Evolutionary conservation across 2,888 invertebrate genomes (phyloP).

Genomic region (Empis stercorea): DNA sequence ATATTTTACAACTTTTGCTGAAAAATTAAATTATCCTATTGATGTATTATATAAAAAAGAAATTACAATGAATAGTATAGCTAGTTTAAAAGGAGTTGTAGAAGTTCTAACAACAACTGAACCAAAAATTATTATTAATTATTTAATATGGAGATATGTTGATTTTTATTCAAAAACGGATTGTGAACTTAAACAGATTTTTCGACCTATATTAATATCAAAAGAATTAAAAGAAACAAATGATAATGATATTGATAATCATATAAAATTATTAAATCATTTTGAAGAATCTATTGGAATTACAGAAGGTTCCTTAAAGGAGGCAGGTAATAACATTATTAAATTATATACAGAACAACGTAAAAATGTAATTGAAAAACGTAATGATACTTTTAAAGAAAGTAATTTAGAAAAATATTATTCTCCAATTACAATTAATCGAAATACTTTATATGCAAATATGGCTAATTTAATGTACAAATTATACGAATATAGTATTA

Average conservation of each 20-base stretch:
- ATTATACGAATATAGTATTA: too few relatives aligned
- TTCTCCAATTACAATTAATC: constrained; percentile 6
- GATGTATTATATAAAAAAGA: too few relatives aligned
- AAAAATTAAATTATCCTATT: too few relatives aligned
- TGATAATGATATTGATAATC: neutral
- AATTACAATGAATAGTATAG: too few relatives aligned
- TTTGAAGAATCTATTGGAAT: neutral
- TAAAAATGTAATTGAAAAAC: too few relatives aligned
- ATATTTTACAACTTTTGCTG: too few relatives aligned
- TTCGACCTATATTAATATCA: neutral
- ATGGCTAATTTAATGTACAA: neutral
- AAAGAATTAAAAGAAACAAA: neutral
- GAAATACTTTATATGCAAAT: constrained; percentile 6
- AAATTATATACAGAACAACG: too few relatives aligned
- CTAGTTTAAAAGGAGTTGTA: too few relatives aligned
- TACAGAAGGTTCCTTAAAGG: too few relatives aligned
- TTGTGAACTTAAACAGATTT: neutral
- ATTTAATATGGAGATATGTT: neutral
- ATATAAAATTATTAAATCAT: neutral
- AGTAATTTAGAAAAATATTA: neutral
- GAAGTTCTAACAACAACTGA: too few relatives aligned
- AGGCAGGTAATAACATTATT: too few relatives aligned
- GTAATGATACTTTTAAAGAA: too few relatives aligned
- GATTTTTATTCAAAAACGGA: neutral
- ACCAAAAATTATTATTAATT: neutral